Percentiles rank a stretch among this genome's conserved stretches.
These are phyloP conservation scores for Steinernema khuongi DNA, from an alignment of 1,140 invertebrate genomes.

Conservation along the genomic window DNA sequence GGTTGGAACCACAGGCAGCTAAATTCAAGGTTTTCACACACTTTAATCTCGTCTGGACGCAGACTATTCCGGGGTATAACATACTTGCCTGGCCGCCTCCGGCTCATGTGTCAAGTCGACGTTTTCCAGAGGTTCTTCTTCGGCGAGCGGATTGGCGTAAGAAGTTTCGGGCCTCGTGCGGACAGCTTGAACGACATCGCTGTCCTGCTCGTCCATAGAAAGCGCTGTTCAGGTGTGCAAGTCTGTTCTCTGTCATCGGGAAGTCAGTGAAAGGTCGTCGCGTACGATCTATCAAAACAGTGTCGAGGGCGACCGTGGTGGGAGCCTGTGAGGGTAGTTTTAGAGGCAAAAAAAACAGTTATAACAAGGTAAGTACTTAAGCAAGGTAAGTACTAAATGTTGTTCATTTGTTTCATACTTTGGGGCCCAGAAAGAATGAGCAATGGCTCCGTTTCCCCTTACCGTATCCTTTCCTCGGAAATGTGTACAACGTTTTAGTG, in stretches of 20 bases:
- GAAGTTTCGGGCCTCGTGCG: background rate
- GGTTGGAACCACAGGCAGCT: background rate
- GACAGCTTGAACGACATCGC: background rate
- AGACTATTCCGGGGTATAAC: no score
- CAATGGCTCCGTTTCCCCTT: no score
- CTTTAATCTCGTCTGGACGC: no score
- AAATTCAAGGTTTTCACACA: no score
- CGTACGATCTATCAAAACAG: background rate
- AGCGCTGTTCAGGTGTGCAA: no score
- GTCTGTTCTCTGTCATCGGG: background rate
- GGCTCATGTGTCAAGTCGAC: background rate
- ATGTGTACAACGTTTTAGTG: no score
- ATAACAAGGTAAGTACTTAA: no score
- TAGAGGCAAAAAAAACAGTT: background rate
- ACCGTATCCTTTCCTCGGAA: no score
- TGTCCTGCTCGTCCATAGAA: background rate
- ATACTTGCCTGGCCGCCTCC: no score
- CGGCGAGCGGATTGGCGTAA: background rate
- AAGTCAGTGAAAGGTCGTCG: background rate
- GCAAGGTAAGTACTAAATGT: no score
- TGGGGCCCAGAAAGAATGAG: no score
- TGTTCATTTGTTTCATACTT: no score
- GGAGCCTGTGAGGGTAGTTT: background rate
- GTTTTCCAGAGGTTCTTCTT: background rate
- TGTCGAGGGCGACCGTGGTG: background rate